Conservation (phyloP, 2,888 invertebrate genomes). For the Ophioninae sp. region DNA sequence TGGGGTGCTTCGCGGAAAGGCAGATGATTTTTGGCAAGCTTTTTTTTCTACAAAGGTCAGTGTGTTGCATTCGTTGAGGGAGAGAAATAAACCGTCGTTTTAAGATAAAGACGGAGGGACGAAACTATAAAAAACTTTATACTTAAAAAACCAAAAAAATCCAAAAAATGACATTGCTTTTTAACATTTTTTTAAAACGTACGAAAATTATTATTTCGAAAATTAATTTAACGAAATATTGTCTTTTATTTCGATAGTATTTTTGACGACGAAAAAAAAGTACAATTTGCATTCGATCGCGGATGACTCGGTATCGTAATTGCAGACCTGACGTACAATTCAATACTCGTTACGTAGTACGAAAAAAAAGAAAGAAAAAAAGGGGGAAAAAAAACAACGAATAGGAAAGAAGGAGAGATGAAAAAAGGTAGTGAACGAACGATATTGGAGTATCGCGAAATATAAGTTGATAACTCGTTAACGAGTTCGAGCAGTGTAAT, state of each 20-base stretch:
- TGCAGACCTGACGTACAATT: not conserved
- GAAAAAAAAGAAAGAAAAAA: too few species aligned
- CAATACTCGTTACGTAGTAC: not conserved
- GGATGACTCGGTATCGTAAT: not conserved
- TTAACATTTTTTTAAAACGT: not conserved
- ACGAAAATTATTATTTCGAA: not conserved
- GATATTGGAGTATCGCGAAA: constrained; percentile 2
- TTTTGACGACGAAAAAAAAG: not conserved
- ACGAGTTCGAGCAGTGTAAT: constrained; percentile 2
- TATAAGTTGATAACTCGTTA: constrained; percentile 29
- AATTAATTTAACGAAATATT: not conserved
- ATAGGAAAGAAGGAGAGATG: not conserved
- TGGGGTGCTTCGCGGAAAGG: not conserved
- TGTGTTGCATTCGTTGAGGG: not conserved
- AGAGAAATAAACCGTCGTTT: not conserved
- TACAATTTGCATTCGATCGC: not conserved
- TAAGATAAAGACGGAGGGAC: not conserved
- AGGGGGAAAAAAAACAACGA: constrained; percentile 3
- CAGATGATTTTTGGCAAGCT: not conserved
- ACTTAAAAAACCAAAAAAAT: not conserved
- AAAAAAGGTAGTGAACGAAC: not conserved
- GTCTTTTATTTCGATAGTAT: not conserved
- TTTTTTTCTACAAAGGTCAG: not conserved
- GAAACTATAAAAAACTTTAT: not conserved
- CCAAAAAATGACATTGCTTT: not conserved